These are phyloP conservation scores for Champsocephalus gunnari DNA, from an alignment of 2,797 vertebrate genomes.

Conservation along the genomic window DNA sequence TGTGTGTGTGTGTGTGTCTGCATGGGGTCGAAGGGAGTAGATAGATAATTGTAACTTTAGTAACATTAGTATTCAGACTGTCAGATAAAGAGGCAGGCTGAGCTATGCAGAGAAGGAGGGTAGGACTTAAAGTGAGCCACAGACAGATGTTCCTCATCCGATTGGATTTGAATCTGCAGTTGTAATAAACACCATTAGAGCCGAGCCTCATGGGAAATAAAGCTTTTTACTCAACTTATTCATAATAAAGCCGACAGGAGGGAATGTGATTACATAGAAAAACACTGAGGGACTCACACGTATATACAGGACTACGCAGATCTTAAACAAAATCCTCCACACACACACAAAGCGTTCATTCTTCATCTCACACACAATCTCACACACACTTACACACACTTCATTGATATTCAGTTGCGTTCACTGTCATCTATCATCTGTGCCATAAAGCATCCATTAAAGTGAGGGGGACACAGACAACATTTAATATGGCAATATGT, in stretches of 20 bases:
- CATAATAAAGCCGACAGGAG: conserved; percentile 23
- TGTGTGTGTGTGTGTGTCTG: background rate
- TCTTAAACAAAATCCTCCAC: conserved; percentile 14
- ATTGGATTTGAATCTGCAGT: conserved; percentile 45
- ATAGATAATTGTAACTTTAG: conserved; percentile 28
- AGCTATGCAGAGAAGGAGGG: conserved; percentile 11
- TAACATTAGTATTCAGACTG: conserved; percentile 40
- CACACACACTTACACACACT: conserved; percentile 9
- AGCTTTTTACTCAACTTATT: conserved; percentile 40
- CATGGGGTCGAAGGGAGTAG: background rate
- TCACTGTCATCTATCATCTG: conserved; percentile 44
- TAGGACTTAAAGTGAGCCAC: conserved; percentile 27
- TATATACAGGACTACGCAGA: background rate
- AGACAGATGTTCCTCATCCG: conserved; percentile 48
- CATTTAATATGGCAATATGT: conserved; percentile 22
- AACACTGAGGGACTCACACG: background rate
- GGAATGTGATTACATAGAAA: conserved; percentile 28
- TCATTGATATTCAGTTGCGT: conserved; percentile 44
- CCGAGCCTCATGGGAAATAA: conserved; percentile 33
- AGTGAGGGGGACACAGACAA: conserved; percentile 22
- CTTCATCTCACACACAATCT: conserved; percentile 22
- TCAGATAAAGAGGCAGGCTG: conserved; percentile 31
- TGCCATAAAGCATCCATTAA: conserved; percentile 32
- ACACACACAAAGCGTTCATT: conserved; percentile 22
- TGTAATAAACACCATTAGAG: conserved; percentile 46